Evolutionary conservation across 2,113 vertebrate species (phyloP).

Genomic region (Tautogolabrus adspersus): DNA sequence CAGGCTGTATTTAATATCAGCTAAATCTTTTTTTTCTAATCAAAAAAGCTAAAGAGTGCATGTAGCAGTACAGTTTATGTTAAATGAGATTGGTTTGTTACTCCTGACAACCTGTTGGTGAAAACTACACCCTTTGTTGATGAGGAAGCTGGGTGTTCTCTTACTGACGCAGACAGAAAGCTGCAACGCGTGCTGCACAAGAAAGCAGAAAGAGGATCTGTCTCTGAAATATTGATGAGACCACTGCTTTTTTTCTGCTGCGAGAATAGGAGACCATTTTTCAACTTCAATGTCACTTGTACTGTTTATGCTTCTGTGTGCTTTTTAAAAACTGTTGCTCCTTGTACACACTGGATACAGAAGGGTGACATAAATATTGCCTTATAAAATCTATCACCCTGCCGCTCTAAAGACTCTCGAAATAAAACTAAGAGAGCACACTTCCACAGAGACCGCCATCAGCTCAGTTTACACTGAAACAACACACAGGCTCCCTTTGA

Average conservation of each 20-base stretch:
- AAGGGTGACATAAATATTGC: slow-evolving; percentile 35
- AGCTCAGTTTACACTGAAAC: slow-evolving; percentile 54
- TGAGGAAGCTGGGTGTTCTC: slow-evolving; percentile 42
- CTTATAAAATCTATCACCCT: slow-evolving; percentile 39
- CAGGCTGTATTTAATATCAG: slow-evolving; percentile 1
- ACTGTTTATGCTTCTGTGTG: slow-evolving; percentile 23
- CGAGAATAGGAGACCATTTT: slow-evolving; percentile 31
- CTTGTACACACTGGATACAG: slow-evolving; percentile 22
- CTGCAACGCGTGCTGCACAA: slow-evolving; percentile 25
- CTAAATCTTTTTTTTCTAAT: slow-evolving; percentile 25
- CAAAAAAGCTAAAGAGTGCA: slow-evolving; percentile 2
- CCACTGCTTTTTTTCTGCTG: slow-evolving; percentile 38
- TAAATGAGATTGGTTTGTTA: slow-evolving; percentile 37
- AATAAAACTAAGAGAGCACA: slow-evolving; percentile 13
- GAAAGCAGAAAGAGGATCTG: slow-evolving; percentile 67
- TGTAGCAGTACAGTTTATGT: slow-evolving; percentile 1
- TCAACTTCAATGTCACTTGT: slow-evolving; percentile 16
- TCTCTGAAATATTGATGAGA: slow-evolving; percentile 78
- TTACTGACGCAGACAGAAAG: slow-evolving; percentile 52
- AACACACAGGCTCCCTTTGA: slow-evolving; percentile 10
- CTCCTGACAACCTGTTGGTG: slow-evolving; percentile 46
- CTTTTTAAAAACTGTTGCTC: slow-evolving; percentile 13
- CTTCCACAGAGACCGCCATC: slow-evolving; percentile 45
- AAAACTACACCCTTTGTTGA: slow-evolving; percentile 38
- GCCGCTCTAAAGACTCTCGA: slow-evolving; percentile 16